Evolutionary conservation across 37 sponge, comb jelly and placozoan genomes (phyloP).

Genomic region (Agelas oroides): DNA sequence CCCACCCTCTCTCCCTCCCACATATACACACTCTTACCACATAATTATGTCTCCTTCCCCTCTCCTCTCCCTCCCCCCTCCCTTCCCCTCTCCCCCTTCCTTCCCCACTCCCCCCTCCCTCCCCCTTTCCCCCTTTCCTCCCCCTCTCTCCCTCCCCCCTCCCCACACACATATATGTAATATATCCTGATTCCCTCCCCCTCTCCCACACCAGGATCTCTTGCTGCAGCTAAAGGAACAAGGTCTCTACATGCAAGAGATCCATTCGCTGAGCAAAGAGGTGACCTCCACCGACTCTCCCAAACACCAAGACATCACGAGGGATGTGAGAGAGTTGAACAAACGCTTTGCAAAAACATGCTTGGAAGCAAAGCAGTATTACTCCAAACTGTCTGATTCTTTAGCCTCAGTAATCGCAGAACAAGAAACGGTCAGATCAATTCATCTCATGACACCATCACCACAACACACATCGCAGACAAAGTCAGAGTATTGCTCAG

Average conservation of each 20-base stretch:
- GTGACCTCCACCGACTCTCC: neutral
- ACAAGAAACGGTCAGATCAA: too few relatives aligned
- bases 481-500: too few relatives aligned
- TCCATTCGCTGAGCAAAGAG: conserved; percentile 33
- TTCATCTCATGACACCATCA: conserved; percentile 1
- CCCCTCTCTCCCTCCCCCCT: too few relatives aligned
- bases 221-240: conserved; percentile 63
- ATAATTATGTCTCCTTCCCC: too few relatives aligned
- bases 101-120: too few relatives aligned
- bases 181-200: neutral
- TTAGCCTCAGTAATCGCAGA: neutral
- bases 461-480: neutral
- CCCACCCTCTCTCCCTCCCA: too few relatives aligned
- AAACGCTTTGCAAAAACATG: conserved; percentile 15
- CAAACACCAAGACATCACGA: conserved; percentile 12
- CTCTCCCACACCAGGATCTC: conserved; percentile 64
- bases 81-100: too few relatives aligned
- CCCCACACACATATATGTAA: too few relatives aligned
- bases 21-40: too few relatives aligned
- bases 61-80: too few relatives aligned
- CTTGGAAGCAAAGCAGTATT: conserved; percentile 26
- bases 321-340: conserved; percentile 30
- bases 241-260: conserved; percentile 30
- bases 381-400: conserved; percentile 31
- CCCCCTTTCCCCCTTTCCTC: too few relatives aligned